Conservation (phyloP, 2,797 vertebrate species). For the Bucorvus abyssinicus region DNA sequence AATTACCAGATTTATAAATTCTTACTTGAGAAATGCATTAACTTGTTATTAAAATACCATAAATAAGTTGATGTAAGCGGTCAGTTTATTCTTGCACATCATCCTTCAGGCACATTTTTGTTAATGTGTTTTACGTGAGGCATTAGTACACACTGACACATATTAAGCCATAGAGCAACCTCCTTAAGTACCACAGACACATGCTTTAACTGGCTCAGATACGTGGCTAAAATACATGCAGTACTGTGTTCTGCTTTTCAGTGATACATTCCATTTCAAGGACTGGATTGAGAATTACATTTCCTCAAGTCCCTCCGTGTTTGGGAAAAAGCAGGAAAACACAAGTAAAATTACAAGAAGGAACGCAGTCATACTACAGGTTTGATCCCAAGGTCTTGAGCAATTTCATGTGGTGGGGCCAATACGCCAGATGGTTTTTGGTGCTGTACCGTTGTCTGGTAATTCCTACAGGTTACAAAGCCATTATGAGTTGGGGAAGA, state of each 20-base stretch:
- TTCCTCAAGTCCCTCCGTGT: not conserved
- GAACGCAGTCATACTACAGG: accelerated
- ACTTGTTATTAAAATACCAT: conserved; percentile 62
- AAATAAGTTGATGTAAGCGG: conserved; percentile 43
- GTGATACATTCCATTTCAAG: not conserved
- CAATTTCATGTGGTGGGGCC: not conserved
- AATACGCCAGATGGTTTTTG: accelerated
- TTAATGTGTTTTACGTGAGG: not conserved
- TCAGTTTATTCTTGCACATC: not conserved
- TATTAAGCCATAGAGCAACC: not conserved
- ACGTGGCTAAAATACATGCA: accelerated
- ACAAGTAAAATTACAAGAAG: accelerated
- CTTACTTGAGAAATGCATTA: conserved; percentile 66
- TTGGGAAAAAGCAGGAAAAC: not conserved
- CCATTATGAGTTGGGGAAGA: not conserved
- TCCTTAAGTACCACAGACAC: not conserved
- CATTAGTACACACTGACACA: not conserved
- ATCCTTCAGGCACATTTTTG: not conserved
- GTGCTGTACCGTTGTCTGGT: not conserved
- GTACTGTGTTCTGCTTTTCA: not conserved
- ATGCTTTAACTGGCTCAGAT: not conserved
- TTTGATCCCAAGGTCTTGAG: not conserved
- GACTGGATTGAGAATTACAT: not conserved
- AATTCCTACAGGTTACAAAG: not conserved
- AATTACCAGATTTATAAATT: conserved; percentile 71